These are phyloP conservation scores for Bombus difficillimus DNA, from an alignment of 1,140 invertebrate species.

Conservation along the genomic window DNA sequence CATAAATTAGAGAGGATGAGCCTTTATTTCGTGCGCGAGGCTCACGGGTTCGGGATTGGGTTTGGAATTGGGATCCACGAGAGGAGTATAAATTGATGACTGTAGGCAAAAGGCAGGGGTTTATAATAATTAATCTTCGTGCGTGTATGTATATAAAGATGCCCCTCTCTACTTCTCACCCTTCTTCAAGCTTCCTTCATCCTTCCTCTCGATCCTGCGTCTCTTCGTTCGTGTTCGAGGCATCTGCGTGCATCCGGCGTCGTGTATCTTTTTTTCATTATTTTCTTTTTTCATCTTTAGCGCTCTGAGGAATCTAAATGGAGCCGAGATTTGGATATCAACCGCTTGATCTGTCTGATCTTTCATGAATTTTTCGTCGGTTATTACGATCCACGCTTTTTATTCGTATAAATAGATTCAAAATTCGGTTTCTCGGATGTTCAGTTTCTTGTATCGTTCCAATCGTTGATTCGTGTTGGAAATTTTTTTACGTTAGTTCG, in stretches of 20 bases:
- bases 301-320: too few species aligned
- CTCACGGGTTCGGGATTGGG: constrained; percentile 73
- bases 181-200: constrained; percentile 18
- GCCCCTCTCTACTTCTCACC: constrained; percentile 15
- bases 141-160: constrained; percentile 63
- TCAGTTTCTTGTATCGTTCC: too few species aligned
- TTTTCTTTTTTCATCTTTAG: neutral
- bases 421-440: too few species aligned
- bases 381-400: too few species aligned
- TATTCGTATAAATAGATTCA: too few species aligned
- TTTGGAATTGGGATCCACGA: constrained; percentile 75
- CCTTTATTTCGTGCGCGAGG: constrained; percentile 75
- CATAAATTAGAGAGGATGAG: constrained; percentile 82
- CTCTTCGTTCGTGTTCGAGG: constrained; percentile 17
- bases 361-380: too few species aligned
- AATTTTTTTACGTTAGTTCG: too few species aligned
- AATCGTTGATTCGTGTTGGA: too few species aligned
- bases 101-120: constrained; percentile 80
- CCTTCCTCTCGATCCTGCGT: neutral
- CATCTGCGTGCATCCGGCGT: constrained; percentile 69
- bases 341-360: too few species aligned
- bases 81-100: constrained; percentile 80
- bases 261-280: neutral
- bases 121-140: constrained; percentile 82
- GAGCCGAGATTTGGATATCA: too few species aligned